A percentile compares a stretch with the other conserved stretches of the same genome.
phyloP scores from a whole-genome alignment of 2,888 invertebrate species.

The Andrena hattorfiana region DNA sequence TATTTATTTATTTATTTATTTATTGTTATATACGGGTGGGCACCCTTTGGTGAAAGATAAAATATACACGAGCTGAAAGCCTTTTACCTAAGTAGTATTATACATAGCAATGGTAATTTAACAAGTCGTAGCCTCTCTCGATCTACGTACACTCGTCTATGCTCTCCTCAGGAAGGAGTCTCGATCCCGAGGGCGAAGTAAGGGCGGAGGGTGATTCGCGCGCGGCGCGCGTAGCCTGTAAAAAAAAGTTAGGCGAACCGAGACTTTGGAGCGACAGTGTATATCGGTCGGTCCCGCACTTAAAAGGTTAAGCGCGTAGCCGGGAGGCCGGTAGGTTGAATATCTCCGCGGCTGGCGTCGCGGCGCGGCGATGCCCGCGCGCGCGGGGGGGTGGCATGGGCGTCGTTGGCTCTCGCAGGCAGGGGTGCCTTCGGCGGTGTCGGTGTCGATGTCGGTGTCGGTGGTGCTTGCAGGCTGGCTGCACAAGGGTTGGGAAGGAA shows the following conservation, averaged over 20 bases:
- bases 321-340: constrained; percentile 65
- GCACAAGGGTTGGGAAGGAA: constrained; percentile 37
- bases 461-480: constrained; percentile 48
- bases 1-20: too few species aligned
- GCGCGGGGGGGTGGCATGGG: constrained; percentile 27
- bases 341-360: constrained; percentile 49
- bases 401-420: constrained; percentile 45
- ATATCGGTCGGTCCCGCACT: constrained; percentile 56
- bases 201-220: too few species aligned
- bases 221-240: not conserved
- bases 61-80: too few species aligned
- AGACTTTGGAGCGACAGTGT: not conserved
- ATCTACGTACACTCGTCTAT: too few species aligned
- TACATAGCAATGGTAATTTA: too few species aligned
- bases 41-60: too few species aligned
- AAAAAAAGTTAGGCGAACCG: not conserved
- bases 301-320: constrained; percentile 67
- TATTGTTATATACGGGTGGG: too few species aligned
- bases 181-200: too few species aligned
- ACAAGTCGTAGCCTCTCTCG: too few species aligned
- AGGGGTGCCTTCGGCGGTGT: constrained; percentile 38
- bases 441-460: constrained; percentile 35
- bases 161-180: too few species aligned
- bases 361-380: constrained; percentile 9
- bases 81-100: too few species aligned